These are phyloP conservation scores for Sesamia inferens DNA, from an alignment of 2,888 invertebrate genomes.

Conservation along the genomic window DNA sequence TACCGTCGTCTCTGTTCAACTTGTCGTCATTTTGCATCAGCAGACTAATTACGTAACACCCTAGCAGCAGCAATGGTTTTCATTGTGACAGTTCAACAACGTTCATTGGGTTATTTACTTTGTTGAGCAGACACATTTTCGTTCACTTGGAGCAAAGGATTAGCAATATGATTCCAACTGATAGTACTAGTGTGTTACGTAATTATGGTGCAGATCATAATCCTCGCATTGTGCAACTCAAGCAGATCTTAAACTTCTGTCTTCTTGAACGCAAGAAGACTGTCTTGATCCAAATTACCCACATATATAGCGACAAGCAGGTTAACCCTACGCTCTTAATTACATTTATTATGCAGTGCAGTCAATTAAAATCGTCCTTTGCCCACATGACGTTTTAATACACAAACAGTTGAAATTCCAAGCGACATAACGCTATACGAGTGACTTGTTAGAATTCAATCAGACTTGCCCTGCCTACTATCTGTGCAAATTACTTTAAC, in stretches of 20 bases:
- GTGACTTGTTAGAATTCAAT: constrained; percentile 48
- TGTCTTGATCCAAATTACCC: not conserved
- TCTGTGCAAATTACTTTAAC: constrained; percentile 58
- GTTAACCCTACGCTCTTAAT: not conserved
- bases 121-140: too few relatives aligned
- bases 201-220: not conserved
- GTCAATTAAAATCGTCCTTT: constrained; percentile 41
- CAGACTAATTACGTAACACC: too few relatives aligned
- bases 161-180: too few relatives aligned
- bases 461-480: constrained; percentile 57
- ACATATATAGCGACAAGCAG: too few relatives aligned
- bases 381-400: constrained; percentile 43
- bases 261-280: not conserved
- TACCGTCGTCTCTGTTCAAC: too few relatives aligned
- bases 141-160: too few relatives aligned
- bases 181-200: too few relatives aligned
- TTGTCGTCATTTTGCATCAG: not conserved
- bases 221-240: too few relatives aligned
- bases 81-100: too few relatives aligned
- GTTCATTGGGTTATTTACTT: too few relatives aligned
- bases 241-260: too few relatives aligned
- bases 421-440: constrained; percentile 20
- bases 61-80: too few relatives aligned
- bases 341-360: constrained; percentile 4
- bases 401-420: constrained; percentile 37